Percentiles rank a stretch among this genome's conserved stretches.
These are phyloP conservation scores for Idaea dimidiata DNA, from an alignment of 2,888 invertebrate species.

Conservation along the genomic window DNA sequence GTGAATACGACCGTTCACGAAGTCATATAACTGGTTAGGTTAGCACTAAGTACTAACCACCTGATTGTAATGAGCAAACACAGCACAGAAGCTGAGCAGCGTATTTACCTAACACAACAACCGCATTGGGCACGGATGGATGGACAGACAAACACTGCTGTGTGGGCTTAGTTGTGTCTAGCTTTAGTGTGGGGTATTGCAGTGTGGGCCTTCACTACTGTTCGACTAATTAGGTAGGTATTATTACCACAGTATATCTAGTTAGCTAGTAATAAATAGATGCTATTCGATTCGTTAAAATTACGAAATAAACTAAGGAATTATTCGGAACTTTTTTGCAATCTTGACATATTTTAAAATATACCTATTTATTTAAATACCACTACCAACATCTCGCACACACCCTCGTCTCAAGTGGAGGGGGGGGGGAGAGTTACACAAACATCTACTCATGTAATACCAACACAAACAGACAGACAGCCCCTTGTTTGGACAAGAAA, in stretches of 20 bases:
- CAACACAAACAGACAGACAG: constrained; percentile 10
- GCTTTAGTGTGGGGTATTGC: too few relatives aligned
- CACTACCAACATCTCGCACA: not conserved
- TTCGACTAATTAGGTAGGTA: too few relatives aligned
- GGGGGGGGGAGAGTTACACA: not conserved
- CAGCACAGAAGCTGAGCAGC: constrained; percentile 1
- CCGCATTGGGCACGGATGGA: not conserved
- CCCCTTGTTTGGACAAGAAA: constrained; percentile 2
- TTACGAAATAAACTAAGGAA: too few relatives aligned
- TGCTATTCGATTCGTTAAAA: too few relatives aligned
- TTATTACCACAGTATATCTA: too few relatives aligned
- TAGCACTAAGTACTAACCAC: not conserved
- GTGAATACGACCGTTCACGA: too few relatives aligned
- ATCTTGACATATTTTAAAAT: not conserved
- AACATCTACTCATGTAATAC: constrained; percentile 6
- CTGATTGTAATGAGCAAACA: not conserved
- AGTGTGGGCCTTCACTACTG: too few relatives aligned
- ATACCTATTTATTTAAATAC: not conserved
- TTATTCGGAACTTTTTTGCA: not conserved
- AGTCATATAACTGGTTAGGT: too few relatives aligned
- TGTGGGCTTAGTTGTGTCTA: too few relatives aligned
- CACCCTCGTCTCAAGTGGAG: not conserved
- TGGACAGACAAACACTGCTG: not conserved
- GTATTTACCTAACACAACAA: constrained; percentile 3
- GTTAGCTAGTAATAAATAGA: too few relatives aligned